phyloP scores from a whole-genome alignment of 2,888 invertebrate species.

The Drosophila dives region DNA sequence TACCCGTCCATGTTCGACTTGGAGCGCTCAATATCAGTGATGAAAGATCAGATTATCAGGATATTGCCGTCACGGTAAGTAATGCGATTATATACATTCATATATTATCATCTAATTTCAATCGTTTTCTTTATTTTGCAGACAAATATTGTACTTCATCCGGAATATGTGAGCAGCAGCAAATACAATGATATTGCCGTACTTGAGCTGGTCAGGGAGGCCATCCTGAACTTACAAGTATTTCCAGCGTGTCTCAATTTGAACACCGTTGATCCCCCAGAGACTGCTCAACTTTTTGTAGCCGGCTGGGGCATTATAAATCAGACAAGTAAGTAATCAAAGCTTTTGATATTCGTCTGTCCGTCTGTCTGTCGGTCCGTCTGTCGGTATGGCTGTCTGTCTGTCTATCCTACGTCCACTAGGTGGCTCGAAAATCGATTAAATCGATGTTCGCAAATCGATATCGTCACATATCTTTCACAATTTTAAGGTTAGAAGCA shows the following conservation, averaged over 20 bases:
- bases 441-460: no score
- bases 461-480: no score
- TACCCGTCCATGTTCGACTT: slow-evolving; percentile 74
- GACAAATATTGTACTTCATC: slow-evolving; percentile 69
- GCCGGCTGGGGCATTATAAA: slow-evolving; percentile 82
- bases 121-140: slow-evolving; percentile 26
- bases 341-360: no score
- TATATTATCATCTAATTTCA: neutral
- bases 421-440: no score
- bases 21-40: slow-evolving; percentile 71
- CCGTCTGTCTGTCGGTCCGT: no score
- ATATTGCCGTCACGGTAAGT: slow-evolving; percentile 65
- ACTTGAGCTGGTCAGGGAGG: slow-evolving; percentile 63
- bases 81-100: neutral
- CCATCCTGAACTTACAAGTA: slow-evolving; percentile 32
- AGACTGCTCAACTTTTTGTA: slow-evolving; percentile 59
- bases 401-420: no score
- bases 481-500: no score
- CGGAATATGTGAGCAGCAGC: slow-evolving; percentile 62
- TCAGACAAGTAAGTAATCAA: slow-evolving; percentile 65
- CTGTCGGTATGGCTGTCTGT: no score
- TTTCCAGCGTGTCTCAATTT: slow-evolving; percentile 75
- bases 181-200: slow-evolving; percentile 81
- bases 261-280: slow-evolving; percentile 63
- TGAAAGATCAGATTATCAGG: slow-evolving; percentile 37